Evolutionary conservation across 2,797 vertebrate species (phyloP).

Genomic region (Chaunax sp.): DNA sequence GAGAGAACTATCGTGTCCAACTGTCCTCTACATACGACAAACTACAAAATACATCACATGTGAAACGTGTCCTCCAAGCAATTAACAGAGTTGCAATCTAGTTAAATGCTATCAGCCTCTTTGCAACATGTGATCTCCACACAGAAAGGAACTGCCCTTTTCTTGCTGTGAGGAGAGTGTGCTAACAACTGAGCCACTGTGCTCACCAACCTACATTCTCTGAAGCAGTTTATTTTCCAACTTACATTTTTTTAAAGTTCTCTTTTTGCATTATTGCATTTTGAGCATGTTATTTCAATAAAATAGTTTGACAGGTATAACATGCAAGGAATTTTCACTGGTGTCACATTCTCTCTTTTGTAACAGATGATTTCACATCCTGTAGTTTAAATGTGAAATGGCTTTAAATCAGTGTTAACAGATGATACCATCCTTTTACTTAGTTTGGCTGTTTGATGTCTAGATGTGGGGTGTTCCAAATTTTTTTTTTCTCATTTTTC

Average conservation of each 20-base stretch:
- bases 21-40: no score
- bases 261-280: constrained; percentile 5
- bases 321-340: neutral
- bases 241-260: no score
- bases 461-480: neutral
- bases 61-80: no score
- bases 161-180: no score
- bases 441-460: neutral
- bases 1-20: no score
- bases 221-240: no score
- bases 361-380: constrained; percentile 2
- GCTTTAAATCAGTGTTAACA: neutral
- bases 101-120: neutral
- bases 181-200: neutral
- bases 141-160: no score
- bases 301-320: neutral
- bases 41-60: no score
- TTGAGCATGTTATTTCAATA: neutral
- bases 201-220: neutral
- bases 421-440: neutral
- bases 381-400: constrained; percentile 3
- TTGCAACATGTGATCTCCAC: neutral
- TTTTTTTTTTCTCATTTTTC: no score
- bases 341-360: neutral
- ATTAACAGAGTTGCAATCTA: no score